phyloP scores from a whole-genome alignment of 2,113 vertebrate species.

The Macrotis lagotis region DNA sequence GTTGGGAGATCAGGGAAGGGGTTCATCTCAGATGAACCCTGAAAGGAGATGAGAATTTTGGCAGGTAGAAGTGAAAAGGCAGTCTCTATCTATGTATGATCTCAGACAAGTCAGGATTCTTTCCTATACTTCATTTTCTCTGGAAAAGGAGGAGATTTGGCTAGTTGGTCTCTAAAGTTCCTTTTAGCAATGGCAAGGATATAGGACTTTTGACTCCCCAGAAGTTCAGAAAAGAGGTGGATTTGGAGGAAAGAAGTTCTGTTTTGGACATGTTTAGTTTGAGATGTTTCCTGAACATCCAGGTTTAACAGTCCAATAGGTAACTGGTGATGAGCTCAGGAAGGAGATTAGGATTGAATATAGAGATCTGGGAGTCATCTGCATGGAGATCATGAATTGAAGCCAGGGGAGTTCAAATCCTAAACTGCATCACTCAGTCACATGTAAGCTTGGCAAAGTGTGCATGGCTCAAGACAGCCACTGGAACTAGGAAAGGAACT shows the following conservation, averaged over 20 bases:
- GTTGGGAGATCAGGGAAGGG: not conserved
- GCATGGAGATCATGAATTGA: no score
- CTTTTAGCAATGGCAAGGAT: not conserved
- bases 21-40: not conserved
- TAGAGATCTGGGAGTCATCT: no score
- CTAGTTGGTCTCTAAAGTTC: not conserved
- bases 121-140: not conserved
- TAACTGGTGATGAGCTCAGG: no score
- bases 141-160: not conserved
- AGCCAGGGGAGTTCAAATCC: no score
- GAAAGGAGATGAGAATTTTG: not conserved
- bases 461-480: not conserved
- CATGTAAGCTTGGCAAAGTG: not conserved
- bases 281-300: no score
- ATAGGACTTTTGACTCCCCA: no score
- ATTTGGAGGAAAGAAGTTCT: no score
- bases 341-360: no score
- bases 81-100: not conserved
- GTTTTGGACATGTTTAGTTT: no score
- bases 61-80: not conserved
- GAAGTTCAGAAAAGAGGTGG: no score
- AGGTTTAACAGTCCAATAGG: no score
- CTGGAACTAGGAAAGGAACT: not conserved
- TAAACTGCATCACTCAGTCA: not conserved
- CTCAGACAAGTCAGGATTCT: not conserved